Evolutionary conservation across 2,797 vertebrate species (phyloP), one percentile per base, ranked within the genome.

Genomic region (Picus viridis): DNA sequence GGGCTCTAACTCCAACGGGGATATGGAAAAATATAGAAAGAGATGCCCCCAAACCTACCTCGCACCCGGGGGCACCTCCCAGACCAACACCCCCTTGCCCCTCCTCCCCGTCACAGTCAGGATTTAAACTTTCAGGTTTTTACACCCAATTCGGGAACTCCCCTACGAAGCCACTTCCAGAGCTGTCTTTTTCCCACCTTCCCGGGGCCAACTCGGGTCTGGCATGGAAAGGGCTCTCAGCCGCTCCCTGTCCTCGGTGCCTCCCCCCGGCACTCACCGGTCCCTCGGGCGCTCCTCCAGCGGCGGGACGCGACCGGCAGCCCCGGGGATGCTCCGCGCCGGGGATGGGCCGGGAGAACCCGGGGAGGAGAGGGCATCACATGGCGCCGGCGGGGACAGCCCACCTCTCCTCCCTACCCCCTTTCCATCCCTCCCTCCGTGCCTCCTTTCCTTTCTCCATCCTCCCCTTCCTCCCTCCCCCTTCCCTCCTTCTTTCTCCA

Each of bases 361-460:
- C 79, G 87, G 29, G 79, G 86, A 93, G 85, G 83, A 47, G 85
- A 83, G 90, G 88, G 78, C 94, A 91, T 89, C 92, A 92, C 94
- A 90, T 92, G 88, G 92, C 77, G 78, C 90, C 82, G 77, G 7
- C 67, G 90, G 88, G 88, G 88, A 70, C 94, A 71, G 88, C 94
- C 94, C 92, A 78, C 94, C 88, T 58, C 90, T 63, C 68, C 49
- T 36, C 32, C 71, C 1, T n/a, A 7, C 27, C 82, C 81, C 24
- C n/a, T 39, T n/a, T 23, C 34, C 29, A 87, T 68, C 85, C 65
- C 47, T 61, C 58, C 90, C 88, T 43, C 72, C 84, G 26, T 27
- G 24, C 53, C 26, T 54, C 53, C 53, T 54, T 54, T 27, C 53
- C 26, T 54, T 54, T 54, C 32, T 22, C 56, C 30, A 83, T 65